A percentile compares a stretch with the other conserved stretches of the same genome.
Evolutionary conservation across 2,888 invertebrate species (phyloP).

Genomic region (Tenodera sinensis): DNA sequence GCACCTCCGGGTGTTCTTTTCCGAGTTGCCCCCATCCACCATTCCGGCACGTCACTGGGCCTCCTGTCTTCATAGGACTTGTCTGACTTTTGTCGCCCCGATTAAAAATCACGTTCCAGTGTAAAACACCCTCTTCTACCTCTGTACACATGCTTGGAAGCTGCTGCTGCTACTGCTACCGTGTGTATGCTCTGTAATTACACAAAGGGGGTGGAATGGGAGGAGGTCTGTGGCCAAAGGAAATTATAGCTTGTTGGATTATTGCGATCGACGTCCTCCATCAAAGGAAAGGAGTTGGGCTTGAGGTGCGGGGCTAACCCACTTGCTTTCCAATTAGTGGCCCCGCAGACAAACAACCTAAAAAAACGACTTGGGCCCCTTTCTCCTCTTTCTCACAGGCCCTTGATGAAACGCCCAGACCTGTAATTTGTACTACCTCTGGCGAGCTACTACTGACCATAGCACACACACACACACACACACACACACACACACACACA

Average conservation of each 20-base stretch:
- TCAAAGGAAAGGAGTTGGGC: background rate
- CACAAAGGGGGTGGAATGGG: conserved; percentile 11
- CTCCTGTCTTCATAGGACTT: background rate
- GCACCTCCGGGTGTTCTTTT: background rate
- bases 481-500: too few relatives aligned
- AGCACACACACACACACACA: too few relatives aligned
- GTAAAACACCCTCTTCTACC: background rate
- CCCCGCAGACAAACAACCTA: background rate
- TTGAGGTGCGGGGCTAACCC: background rate
- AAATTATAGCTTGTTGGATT: conserved; percentile 13
- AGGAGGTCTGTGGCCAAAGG: conserved; percentile 10
- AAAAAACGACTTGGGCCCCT: background rate
- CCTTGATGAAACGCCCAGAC: background rate
- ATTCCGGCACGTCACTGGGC: too few relatives aligned
- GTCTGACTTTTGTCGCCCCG: conserved; percentile 35
- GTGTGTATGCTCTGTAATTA: conserved; percentile 13
- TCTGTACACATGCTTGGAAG: background rate
- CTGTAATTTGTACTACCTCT: background rate
- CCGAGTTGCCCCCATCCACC: too few relatives aligned
- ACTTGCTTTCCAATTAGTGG: background rate
- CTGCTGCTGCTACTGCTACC: too few relatives aligned
- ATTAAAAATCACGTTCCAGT: conserved; percentile 31
- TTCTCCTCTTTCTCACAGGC: background rate
- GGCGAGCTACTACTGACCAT: background rate
- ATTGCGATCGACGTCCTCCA: background rate